These are phyloP conservation scores for Oreochromis mossambicus DNA, from an alignment of 2,797 vertebrate genomes.

Conservation along the genomic window DNA sequence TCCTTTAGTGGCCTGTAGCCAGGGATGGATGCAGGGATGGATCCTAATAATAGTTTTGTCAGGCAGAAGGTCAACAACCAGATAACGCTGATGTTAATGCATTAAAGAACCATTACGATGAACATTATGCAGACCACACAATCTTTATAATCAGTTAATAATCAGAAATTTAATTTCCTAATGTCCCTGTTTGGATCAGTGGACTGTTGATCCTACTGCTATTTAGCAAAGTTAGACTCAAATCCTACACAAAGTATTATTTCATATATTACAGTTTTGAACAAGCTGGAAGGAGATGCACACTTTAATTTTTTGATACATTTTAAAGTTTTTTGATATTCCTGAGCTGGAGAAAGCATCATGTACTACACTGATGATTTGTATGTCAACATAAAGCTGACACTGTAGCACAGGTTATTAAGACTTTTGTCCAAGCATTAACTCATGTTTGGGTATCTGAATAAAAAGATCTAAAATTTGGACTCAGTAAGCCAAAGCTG, in stretches of 20 bases:
- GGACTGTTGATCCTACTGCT: neutral
- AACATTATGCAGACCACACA: neutral
- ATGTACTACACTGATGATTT: neutral
- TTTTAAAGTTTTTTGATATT: neutral
- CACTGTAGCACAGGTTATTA: neutral
- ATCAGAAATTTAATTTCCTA: neutral
- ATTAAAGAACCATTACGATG: neutral
- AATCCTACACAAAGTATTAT: neutral
- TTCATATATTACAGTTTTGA: neutral
- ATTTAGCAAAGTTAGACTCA: neutral
- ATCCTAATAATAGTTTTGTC: neutral
- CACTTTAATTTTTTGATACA: neutral
- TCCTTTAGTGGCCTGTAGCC: neutral
- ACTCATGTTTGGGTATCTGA: neutral
- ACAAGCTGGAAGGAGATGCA: neutral
- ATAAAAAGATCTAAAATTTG: neutral
- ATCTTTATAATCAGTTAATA: neutral
- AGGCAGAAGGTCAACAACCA: neutral
- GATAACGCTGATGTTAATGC: neutral
- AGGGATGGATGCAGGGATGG: neutral
- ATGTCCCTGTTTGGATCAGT: neutral
- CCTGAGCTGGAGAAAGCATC: neutral
- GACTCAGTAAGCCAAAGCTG: neutral
- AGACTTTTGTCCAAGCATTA: neutral
- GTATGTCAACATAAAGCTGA: neutral